Conservation (phyloP, 2,113 vertebrate genomes). For the Cariama cristata region DNA sequence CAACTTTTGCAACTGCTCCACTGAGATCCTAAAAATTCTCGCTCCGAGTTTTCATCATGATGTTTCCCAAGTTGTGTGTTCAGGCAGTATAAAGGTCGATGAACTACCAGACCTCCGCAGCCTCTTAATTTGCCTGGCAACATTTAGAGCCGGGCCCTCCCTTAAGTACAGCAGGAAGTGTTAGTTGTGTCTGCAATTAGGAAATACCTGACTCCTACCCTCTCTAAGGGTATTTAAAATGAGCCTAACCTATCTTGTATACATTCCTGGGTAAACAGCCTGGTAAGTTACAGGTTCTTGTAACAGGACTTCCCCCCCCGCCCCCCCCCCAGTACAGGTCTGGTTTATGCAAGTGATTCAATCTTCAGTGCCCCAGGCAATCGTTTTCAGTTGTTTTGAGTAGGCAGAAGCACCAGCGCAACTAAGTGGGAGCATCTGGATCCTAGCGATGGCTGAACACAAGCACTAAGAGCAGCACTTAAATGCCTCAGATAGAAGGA, state of each 20-base stretch:
- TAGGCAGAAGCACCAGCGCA: not conserved
- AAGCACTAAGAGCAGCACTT: not conserved
- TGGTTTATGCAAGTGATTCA: not conserved
- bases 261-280: not conserved
- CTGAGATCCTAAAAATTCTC: not conserved
- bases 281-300: not conserved
- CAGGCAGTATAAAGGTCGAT: not conserved
- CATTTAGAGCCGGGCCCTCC: not conserved
- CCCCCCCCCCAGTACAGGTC: not conserved
- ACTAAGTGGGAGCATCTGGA: not conserved
- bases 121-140: not conserved
- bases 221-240: not conserved
- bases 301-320: not conserved
- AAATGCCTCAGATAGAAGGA: not conserved
- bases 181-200: not conserved
- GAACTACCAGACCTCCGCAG: not conserved
- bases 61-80: not conserved
- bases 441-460: not conserved
- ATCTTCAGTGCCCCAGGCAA: not conserved
- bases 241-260: not conserved
- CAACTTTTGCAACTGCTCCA: not conserved
- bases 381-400: not conserved
- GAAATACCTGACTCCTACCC: not conserved
- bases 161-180: not conserved
- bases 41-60: not conserved